phyloP scores from a whole-genome alignment of 2,888 invertebrate genomes.

The Eristalis pertinax region DNA sequence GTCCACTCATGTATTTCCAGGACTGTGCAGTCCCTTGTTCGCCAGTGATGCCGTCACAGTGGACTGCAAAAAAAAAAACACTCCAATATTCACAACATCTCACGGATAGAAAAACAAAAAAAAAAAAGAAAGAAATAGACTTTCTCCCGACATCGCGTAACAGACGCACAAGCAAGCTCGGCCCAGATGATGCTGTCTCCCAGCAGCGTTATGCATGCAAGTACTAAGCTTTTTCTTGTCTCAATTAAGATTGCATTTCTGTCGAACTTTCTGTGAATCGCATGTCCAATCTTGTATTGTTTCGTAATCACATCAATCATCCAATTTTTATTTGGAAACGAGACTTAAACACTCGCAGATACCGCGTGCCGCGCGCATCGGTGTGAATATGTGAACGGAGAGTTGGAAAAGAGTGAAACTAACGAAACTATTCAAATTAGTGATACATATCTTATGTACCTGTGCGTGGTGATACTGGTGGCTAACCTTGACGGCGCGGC shows the following conservation, averaged over 20 bases:
- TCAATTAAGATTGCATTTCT: not conserved
- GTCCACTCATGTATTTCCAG: not conserved
- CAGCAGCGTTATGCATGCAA: too few relatives aligned
- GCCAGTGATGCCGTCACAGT: too few relatives aligned
- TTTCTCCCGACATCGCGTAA: not conserved
- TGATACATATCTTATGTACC: not conserved
- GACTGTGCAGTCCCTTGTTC: not conserved
- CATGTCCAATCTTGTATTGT: not conserved
- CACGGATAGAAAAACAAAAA: too few relatives aligned
- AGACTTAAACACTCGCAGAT: not conserved
- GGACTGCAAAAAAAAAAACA: too few relatives aligned
- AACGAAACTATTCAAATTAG: not conserved
- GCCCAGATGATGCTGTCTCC: not conserved
- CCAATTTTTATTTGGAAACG: not conserved
- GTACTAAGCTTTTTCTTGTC: not conserved
- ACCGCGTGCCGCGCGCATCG: not conserved
- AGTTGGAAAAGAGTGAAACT: not conserved
- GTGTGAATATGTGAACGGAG: not conserved
- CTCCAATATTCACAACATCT: too few relatives aligned
- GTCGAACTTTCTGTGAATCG: not conserved
- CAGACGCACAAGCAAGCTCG: not conserved
- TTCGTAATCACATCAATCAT: not conserved
- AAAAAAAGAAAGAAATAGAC: too few relatives aligned
- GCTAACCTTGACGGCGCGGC: not conserved
- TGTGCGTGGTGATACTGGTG: not conserved